Base-by-base conservation (phyloP, 2,888 invertebrate species). In the Caprella mutica region DNA sequence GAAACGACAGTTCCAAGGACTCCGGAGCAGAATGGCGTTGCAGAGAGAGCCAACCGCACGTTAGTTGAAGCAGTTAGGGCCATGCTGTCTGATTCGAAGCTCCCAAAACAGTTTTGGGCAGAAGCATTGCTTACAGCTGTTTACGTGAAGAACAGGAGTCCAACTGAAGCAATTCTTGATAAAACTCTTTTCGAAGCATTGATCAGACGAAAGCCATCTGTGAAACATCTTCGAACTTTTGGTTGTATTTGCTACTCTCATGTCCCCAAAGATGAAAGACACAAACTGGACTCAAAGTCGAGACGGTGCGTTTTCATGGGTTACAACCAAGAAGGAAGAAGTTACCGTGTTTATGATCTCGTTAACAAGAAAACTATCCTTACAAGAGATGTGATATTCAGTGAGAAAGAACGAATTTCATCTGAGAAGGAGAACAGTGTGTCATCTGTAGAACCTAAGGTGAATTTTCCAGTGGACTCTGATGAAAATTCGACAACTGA, bases 1-100 rank as follows among this genome's bases (percentile, higher is more conserved):
- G 2, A 43, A 23, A 43, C 8, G 26, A 43, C 43, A 2, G n/a
- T 43, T 9, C 43, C 43, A 17, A 43, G 26, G n/a, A 43, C 43
- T 21, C 43, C 43, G 26, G 43, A 43, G 23, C 43, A 43, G 26
- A 43, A 43, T 43, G 43, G 23, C 12, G 43, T 43, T 43, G 19
- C 43, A 14, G 43, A 43, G 2, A 6, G 43, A 6, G 26, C 14
- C 2, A 43, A 43, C n/a, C 8, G 43, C 9, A 23, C 43, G 5
- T 21, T 43, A 5, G 26, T 21, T 6, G 43, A 43, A 23, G 8
- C 43, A 12, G 23, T 23, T 23, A 2, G 43, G 19, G 6, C 23
- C 5, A 43, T 43, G 23, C 26, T 43, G 21, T 43, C 24, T 43
- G 24, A 19, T 23, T 43, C 43, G 12, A 5, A 21, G 26, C 21